phyloP scores from a whole-genome alignment of 2,888 invertebrate genomes.

The Acanthosepion esculentum region DNA sequence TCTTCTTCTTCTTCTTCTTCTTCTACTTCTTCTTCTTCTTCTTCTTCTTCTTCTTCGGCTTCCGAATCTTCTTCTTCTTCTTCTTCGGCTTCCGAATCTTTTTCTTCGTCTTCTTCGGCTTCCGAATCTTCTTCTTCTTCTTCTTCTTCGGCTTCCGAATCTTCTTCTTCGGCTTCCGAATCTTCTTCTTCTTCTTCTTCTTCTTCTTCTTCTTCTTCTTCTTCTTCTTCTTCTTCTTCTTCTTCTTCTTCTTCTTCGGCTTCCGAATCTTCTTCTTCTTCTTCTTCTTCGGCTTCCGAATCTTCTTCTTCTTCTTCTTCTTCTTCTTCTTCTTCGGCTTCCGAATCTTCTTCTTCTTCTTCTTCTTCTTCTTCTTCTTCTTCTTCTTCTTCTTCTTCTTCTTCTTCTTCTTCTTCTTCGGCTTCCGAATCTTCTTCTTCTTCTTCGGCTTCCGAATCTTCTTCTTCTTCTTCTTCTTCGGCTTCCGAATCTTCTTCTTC shows the following conservation, averaged over 20 bases:
- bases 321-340: not conserved
- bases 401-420: not conserved
- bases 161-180: not conserved
- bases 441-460: not conserved
- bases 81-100: no score
- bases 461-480: not conserved
- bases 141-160: not conserved
- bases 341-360: not conserved
- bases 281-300: no score
- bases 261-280: no score
- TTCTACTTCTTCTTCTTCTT: not conserved
- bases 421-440: no score
- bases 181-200: no score
- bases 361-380: not conserved
- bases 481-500: no score
- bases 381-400: not conserved
- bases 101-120: not conserved
- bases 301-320: not conserved
- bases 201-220: no score
- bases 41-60: not conserved
- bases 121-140: no score
- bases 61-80: not conserved
- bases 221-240: no score
- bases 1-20: not conserved
- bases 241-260: no score